Conservation (phyloP, 2,113 vertebrate species). For the Rhineura floridana region DNA sequence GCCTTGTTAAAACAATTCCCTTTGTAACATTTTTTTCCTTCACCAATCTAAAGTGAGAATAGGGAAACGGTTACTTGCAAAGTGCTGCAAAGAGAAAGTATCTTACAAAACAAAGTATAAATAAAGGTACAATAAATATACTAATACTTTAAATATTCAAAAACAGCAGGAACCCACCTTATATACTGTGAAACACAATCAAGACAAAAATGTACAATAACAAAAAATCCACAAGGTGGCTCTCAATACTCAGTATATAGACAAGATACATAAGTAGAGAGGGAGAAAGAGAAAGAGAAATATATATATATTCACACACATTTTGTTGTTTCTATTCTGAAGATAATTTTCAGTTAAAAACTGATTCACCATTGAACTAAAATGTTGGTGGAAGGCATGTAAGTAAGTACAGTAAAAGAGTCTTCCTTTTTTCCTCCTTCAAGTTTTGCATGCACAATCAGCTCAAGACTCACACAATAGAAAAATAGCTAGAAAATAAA, state of each 20-base stretch:
- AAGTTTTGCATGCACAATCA: not conserved
- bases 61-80: not conserved
- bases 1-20: not conserved
- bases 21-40: not conserved
- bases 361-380: not conserved
- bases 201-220: slow-evolving; percentile 11
- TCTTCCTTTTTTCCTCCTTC: not conserved
- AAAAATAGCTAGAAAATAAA: not conserved
- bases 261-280: too few relatives aligned
- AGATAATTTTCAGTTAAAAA: slow-evolving; percentile 26
- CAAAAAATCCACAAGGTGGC: slow-evolving; percentile 68
- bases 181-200: not conserved
- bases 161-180: not conserved
- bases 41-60: not conserved
- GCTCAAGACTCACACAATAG: not conserved
- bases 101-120: not conserved
- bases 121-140: not conserved
- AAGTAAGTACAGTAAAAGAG: not conserved
- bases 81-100: not conserved
- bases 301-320: not conserved
- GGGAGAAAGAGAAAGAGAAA: too few relatives aligned
- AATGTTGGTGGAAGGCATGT: not conserved
- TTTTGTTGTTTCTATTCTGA: not conserved
- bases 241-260: slow-evolving; percentile 59
- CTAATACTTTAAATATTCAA: slow-evolving; percentile 4